phyloP scores from a whole-genome alignment of 2,113 vertebrate species.

The Prunella himalayana region DNA sequence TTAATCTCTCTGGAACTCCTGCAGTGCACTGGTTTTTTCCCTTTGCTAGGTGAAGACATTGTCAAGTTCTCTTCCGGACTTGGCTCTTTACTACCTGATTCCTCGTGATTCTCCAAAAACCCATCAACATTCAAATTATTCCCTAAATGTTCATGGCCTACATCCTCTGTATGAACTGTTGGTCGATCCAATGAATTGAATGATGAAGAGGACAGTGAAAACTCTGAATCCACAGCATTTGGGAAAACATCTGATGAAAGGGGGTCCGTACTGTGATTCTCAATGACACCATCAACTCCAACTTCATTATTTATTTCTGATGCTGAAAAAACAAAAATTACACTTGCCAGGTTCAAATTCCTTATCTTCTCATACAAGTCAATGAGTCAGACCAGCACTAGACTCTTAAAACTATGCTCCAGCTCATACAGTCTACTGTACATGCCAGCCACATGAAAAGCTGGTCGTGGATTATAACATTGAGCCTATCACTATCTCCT shows the following conservation, averaged over 20 bases:
- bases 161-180: conserved; percentile 65
- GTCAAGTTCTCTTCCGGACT: conserved; percentile 64
- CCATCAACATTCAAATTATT: conserved; percentile 65
- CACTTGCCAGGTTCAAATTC: neutral
- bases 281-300: conserved; percentile 69
- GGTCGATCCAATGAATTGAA: conserved; percentile 67
- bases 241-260: conserved; percentile 65
- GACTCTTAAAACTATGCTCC: neutral
- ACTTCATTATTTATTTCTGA: conserved; percentile 69
- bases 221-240: conserved; percentile 64
- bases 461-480: neutral
- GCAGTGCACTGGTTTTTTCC: conserved; percentile 78
- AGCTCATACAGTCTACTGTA: neutral
- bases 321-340: conserved; percentile 51
- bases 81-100: conserved; percentile 64
- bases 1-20: conserved; percentile 86
- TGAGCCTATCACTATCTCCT: neutral
- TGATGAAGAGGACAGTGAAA: conserved; percentile 56
- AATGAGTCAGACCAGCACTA: neutral
- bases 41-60: conserved; percentile 76
- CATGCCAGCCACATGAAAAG: neutral
- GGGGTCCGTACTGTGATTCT: conserved; percentile 84
- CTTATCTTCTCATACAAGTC: neutral
- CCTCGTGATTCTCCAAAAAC: conserved; percentile 66
- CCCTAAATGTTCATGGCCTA: conserved; percentile 64